Evolutionary conservation across 2,797 vertebrate genomes (phyloP).

Genomic region (Sardinella longiceps): DNA sequence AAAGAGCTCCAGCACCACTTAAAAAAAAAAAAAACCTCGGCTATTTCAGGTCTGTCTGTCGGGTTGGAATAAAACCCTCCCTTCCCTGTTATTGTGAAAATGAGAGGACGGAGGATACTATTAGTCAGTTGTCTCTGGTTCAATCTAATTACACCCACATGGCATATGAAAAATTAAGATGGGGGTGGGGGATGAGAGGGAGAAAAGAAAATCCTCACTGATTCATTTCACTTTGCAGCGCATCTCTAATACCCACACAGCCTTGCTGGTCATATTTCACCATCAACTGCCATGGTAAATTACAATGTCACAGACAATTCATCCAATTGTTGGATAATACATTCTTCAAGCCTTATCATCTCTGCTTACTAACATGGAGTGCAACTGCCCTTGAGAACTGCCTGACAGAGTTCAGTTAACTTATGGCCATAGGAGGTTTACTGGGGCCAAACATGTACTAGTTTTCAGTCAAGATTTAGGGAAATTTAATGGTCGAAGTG

Average conservation of each 20-base stretch:
- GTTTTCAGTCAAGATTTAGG: no score
- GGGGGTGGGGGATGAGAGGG: neutral
- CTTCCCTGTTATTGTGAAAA: neutral
- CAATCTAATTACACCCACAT: slow-evolving; percentile 27
- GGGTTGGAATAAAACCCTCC: neutral
- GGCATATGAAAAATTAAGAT: slow-evolving; percentile 7
- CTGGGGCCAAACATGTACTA: neutral
- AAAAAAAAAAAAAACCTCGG: neutral
- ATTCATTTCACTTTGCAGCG: neutral
- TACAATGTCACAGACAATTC: neutral
- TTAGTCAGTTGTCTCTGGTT: slow-evolving; percentile 22
- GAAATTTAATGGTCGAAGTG: no score
- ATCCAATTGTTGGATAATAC: neutral
- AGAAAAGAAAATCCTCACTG: neutral
- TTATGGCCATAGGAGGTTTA: neutral
- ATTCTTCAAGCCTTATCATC: neutral
- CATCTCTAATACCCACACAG: neutral
- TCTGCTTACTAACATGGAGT: neutral
- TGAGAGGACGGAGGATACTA: neutral
- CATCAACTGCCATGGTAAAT: neutral
- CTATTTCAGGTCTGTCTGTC: neutral
- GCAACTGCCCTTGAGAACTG: neutral
- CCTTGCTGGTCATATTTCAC: neutral
- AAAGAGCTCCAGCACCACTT: neutral
- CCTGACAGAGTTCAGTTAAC: neutral